Evolutionary conservation across 2,113 vertebrate species (phyloP), one percentile per base, ranked within the genome.

Genomic region (Cromileptes altivelis): DNA sequence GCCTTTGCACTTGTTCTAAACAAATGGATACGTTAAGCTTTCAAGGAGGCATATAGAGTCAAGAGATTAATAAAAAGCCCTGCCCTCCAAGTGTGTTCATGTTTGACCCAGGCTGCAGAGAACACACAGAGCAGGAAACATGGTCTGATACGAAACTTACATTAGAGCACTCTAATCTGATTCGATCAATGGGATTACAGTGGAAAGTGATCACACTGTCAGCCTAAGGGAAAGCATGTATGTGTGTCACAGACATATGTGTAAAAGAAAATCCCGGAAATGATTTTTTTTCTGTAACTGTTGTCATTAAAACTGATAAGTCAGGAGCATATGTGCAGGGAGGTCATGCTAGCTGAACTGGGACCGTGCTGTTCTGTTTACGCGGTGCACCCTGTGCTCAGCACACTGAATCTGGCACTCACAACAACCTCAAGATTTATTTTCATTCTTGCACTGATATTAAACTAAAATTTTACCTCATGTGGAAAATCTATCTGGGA

Each of bases 141-240:
- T 3, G 13, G 40, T 18, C 11, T 0, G 25, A 75, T 21, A 60
- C 65, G 75, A 79, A 67, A 53, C 3, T 58, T 71, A 14, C 60
- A 56, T 79, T 64, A 67, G 60, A 55, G 53, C 60, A 45, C 50
- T 60, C 18, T 77, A 82, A 87, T 87, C 85, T 62, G 45, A 83
- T 74, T 81, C 49, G 50, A 45, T 77, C 62, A 3, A 55, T 42
- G 64, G 60, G 77, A 83, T 75, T 88, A 78, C 78, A 78, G 49
- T 19, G 56, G 70, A 84, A 11, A 75, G 50, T 53, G 64, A 85
- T 84, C 69, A 4, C 50, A 74, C 1, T 23, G 27, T 49, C 37
- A 70, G 73, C 37, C 11, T 30, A n/a, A 19, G 33, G n/a, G 17
- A 23, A 21, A 40, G 17, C 0, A 25, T 27, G 17, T 40, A 47